These are phyloP conservation scores for Heloderma charlesbogerti DNA, from an alignment of 2,113 vertebrate genomes.

Conservation along the genomic window DNA sequence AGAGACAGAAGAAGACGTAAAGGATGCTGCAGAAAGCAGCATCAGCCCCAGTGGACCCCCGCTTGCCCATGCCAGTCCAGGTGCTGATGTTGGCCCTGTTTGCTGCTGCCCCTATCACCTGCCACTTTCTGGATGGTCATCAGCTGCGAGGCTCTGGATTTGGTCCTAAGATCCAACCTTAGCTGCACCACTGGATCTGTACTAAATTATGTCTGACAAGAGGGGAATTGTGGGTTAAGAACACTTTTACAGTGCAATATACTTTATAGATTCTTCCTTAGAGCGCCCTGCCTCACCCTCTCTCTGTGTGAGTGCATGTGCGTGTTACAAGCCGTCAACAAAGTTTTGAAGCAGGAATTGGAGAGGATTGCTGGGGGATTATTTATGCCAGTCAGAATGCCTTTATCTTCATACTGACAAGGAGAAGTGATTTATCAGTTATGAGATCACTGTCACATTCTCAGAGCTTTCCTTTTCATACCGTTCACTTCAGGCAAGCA, in stretches of 20 bases:
- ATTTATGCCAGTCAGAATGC: neutral
- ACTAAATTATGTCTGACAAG: neutral
- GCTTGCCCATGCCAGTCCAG: no score
- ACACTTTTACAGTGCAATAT: neutral
- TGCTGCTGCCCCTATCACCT: no score
- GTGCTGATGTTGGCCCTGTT: no score
- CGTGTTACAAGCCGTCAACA: neutral
- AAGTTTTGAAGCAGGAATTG: neutral
- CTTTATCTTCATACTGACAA: neutral
- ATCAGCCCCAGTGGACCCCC: no score
- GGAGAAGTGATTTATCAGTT: neutral
- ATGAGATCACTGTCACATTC: neutral
- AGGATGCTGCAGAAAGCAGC: no score
- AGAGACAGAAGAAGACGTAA: no score
- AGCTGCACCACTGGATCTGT: neutral
- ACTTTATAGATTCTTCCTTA: neutral
- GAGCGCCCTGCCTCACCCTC: neutral
- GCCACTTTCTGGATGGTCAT: no score
- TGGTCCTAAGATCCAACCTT: no score
- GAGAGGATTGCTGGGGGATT: neutral
- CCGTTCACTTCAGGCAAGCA: slow-evolving; percentile 16
- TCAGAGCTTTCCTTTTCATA: neutral
- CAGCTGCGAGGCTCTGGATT: no score
- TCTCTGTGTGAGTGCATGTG: neutral
- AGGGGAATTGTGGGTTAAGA: neutral